phyloP scores from a whole-genome alignment of 2,113 vertebrate species.

The Macaca nemestrina region DNA sequence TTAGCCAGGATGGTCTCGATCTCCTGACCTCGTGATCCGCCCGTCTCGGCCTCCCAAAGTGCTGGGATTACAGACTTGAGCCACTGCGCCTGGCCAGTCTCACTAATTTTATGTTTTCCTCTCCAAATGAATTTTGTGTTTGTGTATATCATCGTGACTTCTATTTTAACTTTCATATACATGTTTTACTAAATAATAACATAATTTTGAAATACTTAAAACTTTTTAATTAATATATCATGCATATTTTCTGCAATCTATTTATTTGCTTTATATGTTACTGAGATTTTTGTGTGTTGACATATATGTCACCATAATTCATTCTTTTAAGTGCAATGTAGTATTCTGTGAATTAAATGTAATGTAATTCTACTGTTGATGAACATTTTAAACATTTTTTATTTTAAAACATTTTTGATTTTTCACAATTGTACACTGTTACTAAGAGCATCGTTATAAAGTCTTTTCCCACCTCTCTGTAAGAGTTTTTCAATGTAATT shows the following conservation, averaged over 20 bases:
- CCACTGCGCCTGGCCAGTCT: neutral
- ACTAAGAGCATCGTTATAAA: neutral
- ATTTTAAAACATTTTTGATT: neutral
- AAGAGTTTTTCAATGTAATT: neutral
- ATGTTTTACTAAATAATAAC: neutral
- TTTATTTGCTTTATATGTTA: neutral
- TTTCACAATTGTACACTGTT: neutral
- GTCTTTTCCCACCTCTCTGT: neutral
- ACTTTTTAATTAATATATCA: neutral
- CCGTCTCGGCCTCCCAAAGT: no score
- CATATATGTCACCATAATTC: neutral
- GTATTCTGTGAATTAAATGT: neutral
- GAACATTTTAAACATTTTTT: neutral
- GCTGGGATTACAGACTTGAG: no score
- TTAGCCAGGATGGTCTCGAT: no score
- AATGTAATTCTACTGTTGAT: neutral
- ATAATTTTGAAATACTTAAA: neutral
- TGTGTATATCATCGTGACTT: neutral
- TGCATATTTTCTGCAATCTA: neutral
- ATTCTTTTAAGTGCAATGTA: neutral
- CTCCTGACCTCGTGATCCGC: no score
- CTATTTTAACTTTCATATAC: neutral
- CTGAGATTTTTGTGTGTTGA: neutral
- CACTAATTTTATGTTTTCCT: neutral
- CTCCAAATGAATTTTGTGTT: neutral